Percentiles rank a stretch among this genome's conserved stretches.
Conservation (phyloP, 2,888 invertebrate species). For the Tetragnatha montana region DNA sequence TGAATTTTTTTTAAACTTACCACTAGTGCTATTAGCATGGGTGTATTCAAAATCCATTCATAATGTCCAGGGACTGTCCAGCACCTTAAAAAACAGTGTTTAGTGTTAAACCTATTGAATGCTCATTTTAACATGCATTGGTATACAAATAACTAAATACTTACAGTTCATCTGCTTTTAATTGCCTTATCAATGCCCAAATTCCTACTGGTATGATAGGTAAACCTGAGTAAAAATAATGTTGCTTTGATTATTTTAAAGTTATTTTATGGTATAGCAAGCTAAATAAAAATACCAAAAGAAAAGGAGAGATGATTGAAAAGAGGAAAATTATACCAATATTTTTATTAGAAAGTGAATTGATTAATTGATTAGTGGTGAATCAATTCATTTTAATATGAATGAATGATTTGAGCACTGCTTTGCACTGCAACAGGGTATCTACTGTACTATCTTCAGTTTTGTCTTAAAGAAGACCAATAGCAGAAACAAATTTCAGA, state of each 20-base stretch:
- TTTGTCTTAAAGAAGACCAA: too few relatives aligned
- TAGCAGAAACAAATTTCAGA: too few relatives aligned
- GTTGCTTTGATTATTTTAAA: background rate
- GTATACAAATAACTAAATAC: background rate
- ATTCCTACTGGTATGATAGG: slow-evolving; percentile 57
- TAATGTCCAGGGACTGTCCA: slow-evolving; percentile 60
- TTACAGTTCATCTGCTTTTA: slow-evolving; percentile 60
- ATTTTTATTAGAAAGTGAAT: too few relatives aligned
- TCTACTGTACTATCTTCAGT: too few relatives aligned
- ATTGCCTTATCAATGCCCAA: slow-evolving; percentile 52
- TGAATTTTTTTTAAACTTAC: slow-evolving; percentile 20
- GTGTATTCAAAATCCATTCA: slow-evolving; percentile 61
- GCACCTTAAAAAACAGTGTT: slow-evolving; percentile 23
- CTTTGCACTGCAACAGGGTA: too few relatives aligned
- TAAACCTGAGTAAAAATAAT: slow-evolving; percentile 33
- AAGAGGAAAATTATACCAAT: too few relatives aligned
- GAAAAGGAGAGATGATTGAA: too few relatives aligned
- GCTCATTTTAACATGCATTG: background rate
- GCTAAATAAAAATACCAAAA: background rate
- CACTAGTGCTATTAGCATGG: slow-evolving; percentile 60
- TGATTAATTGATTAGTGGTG: too few relatives aligned
- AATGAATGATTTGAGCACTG: too few relatives aligned
- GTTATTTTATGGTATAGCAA: background rate
- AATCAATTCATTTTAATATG: too few relatives aligned
- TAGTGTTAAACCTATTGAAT: background rate